Base-by-base conservation (phyloP, 2,113 vertebrate genomes). In the Eubucco bourcierii region DNA sequence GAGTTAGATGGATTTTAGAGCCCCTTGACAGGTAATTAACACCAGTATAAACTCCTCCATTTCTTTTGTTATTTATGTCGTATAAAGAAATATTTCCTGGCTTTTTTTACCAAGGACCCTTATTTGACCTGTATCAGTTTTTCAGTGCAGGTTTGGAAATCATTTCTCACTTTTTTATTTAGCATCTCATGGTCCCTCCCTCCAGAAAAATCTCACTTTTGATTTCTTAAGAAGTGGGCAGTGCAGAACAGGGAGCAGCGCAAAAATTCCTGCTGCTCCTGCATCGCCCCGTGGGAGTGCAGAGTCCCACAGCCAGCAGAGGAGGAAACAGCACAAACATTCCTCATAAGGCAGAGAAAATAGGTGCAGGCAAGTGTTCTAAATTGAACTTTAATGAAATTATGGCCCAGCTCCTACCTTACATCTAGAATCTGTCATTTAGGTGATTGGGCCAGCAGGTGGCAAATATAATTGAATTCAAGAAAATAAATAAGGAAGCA, bases 341-440 rank as follows among this genome's bases (percentile, higher is more conserved):
- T 44, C 68, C 76, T 85, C 46, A 66, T 58, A 74, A 73, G 83
- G 64, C 73, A 73, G 83, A 84, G 75, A 88, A 95, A 92, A 87
- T 90, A 82, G 70, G 81, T 88, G 41, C 93, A 74, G 86, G 87
- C 52, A 87, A 94, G 72, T 91, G 79, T 94, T 95, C 94, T 50
- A 89, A 93, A 85, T 95, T 72, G 83, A 85, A 90, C 88, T 75
- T 10, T 90, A 96, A 92, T 81, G 81, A 95, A 95, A 96, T 87
- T 87, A 93, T 93, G 94, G 80, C 93, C 84, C 75, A 78, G 85
- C 76, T 95, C 87, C 88, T 95, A 85, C 78, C 60, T 95, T 95
- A 74, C 93, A 95, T 95, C 76, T 85, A 95, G 92, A 94, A 94
- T 91, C 53, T 95, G 95, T 96, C 90, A 96, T 95, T 96, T 94